Base-by-base conservation (phyloP, 2,797 vertebrate genomes). In the Crocodylus rhombifer region DNA sequence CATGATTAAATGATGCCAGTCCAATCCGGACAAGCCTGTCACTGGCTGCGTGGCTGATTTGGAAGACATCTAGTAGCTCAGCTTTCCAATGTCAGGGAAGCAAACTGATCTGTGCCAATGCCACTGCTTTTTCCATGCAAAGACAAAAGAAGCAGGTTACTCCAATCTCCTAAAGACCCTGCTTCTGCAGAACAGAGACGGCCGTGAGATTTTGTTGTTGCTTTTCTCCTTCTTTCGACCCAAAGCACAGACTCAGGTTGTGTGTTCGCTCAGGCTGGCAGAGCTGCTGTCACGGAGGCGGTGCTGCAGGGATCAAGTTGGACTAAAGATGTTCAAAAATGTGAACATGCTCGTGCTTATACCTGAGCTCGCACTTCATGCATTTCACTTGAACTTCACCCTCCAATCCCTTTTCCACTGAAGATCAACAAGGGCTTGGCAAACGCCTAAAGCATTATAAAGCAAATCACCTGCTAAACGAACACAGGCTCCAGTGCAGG, bases 231-330 rank as follows among this genome's bases (percentile, higher is more conserved):
- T 55, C 13, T 13, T 28, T 87, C 36, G 1, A 4, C 64, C 18
- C 76, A 80, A 65, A 42, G 57, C 71, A 71, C 36, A 71, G 67
- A 42, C 20, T 16, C 63, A 4, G 20, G 63, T 0, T 7, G 65
- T 1, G 13, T 8, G 33, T 56, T 67, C 4, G 14, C 2, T 65
- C 17, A 58, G 71, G 14, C 63, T 1, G 14, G 20, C 42, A 63
- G n/a, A 1, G 0, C 4, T 11, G 67, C 77, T 14, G 13, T 21
- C 63, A 65, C 60, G 80, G 1, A 71, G n/a, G 30, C 28, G 62
- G 23, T 36, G 76, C 5, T 15, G 60, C 85, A 58, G 62, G 73
- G 55, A 42, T 14, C 26, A 10, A 74, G 30, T 18, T 61, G n/a
- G 17, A 55, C 63, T 14, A 26, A 23, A 14, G 61, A 51, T 9